Conservation (phyloP, 2,797 vertebrate species). For the Pseudochaenichthys georgianus region DNA sequence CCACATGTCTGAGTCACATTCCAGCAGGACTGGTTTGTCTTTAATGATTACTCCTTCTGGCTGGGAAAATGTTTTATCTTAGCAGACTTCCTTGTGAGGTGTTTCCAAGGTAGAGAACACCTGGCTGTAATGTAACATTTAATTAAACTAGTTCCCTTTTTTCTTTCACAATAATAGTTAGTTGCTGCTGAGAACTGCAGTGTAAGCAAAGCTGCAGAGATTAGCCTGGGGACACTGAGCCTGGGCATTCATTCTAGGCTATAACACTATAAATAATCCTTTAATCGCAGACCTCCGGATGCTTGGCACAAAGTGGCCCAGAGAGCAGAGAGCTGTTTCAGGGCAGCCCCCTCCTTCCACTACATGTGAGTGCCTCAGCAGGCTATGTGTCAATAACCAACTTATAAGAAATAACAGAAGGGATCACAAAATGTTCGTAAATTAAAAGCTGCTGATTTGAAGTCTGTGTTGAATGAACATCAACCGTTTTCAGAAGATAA, state of each 20-base stretch:
- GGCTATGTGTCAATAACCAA: not conserved
- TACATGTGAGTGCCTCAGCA: slow-evolving; percentile 90
- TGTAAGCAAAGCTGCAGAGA: slow-evolving; percentile 5
- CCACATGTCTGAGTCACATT: slow-evolving; percentile 7
- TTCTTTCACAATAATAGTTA: not conserved
- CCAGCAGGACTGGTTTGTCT: slow-evolving; percentile 45
- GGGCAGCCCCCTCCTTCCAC: slow-evolving; percentile 92
- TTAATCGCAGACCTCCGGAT: slow-evolving; percentile 80
- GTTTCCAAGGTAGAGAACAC: slow-evolving; percentile 13
- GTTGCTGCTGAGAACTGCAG: slow-evolving; percentile 1
- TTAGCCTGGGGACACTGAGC: not conserved
- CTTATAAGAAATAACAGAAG: not conserved
- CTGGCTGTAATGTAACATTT: not conserved
- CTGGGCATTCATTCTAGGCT: not conserved
- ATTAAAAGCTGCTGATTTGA: not conserved
- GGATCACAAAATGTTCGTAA: not conserved
- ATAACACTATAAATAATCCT: slow-evolving; percentile 11
- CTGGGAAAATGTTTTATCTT: not conserved
- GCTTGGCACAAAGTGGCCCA: slow-evolving; percentile 91
- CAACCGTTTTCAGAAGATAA: too few species aligned
- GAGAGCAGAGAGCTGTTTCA: slow-evolving; percentile 88
- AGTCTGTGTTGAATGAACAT: not conserved
- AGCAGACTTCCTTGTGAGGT: not conserved
- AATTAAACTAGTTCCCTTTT: not conserved
- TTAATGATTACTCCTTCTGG: slow-evolving; percentile 4